Evolutionary conservation across 2,113 vertebrate species (phyloP), one percentile per base, ranked within the genome.

Genomic region (human): DNA sequence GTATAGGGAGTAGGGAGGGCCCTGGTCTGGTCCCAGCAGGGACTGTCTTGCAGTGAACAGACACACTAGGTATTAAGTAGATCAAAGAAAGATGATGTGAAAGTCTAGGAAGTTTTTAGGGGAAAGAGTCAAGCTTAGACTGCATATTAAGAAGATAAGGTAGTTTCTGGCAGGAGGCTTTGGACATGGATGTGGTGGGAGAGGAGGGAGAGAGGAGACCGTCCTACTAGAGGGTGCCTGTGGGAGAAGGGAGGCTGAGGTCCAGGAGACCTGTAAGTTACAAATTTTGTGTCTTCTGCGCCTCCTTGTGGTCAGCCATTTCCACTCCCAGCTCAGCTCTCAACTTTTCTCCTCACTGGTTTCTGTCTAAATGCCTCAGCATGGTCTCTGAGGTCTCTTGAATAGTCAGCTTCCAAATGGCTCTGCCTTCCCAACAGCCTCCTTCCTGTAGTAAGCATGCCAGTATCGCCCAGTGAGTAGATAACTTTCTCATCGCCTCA

Each of bases 171-270:
- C 8, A 6, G 6, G 14, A 72, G 30, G 7, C n/a, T 72, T 43
- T 82, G 76, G 45, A 16, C 16, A 30, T 75, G 38, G 9, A 22
- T 12, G 11, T 79, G 73, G 43, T 2, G 1, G 17, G 55, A 43
- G 3, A 1, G 25, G 18, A 8, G 23, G 27, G 1, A 17, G 0
- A 72, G 25, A 73, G 22, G 7, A 57, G 20, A 32, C 5, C 6
- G 2, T 45, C 38, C 30, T 76, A 25, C 5, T 14, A 27, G 8
- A 48, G 52, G 11, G 30, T 32, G 14, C n/a, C 12, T 50, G 14
- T 17, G 55, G 35, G 57, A 84, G 70, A 72, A 59, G 52, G 23
- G 40, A 10, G 45, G 10, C 3, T 68, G 30, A 9, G 0, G 3
- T 40, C 40, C 40, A 75, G 32, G 22, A 35, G 22, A 9, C 35